Evolutionary conservation across 2,113 vertebrate genomes (phyloP), one percentile per base, ranked within the genome.

Genomic region (Gadus macrocephalus): DNA sequence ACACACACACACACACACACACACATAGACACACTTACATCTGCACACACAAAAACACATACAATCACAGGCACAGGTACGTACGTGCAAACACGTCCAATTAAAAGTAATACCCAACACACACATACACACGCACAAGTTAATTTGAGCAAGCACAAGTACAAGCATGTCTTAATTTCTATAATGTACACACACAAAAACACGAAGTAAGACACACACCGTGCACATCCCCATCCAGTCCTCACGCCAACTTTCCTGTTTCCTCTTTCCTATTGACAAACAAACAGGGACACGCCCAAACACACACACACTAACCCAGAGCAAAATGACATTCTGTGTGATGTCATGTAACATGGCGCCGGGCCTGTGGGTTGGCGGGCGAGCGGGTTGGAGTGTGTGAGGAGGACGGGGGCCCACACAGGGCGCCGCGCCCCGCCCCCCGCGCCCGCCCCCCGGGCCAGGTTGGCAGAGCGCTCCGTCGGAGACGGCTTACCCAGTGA

Each of bases 401-500:
- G 70, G 82, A 81, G 58, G 42, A 49, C 42, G 42, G 42, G 64
- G 86, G 82, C 84, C 87, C 82, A 85, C 84, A 22, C 67, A 66
- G 19, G 60, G 55, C 11, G 25, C 25, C 2, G 25, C 25, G 25
- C 25, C 25, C 74, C 77, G 70, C 78, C 82, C 74, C 74, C 20
- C 19, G 15, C 62, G 15, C 25, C 28, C 17, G 6, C 17, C 58
- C 17, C 15, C 17, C 17, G 9, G 27, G 42, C 42, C 42, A 14
- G 66, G 73, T 67, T 78, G 81, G 83, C 77, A 78, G 77, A 22
- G 2, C 67, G 56, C 72, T 58, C 9, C 55, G 14, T 42, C 59
- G 75, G 6, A 16, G 71, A 77, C 73, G 75, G 75, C 72, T 72
- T 67, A 88, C 88, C 79, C 77, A 87, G 86, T 69, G 70, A 89